Conservation (phyloP, 2,113 vertebrate genomes). For the Prietella phreatophila region DNA sequence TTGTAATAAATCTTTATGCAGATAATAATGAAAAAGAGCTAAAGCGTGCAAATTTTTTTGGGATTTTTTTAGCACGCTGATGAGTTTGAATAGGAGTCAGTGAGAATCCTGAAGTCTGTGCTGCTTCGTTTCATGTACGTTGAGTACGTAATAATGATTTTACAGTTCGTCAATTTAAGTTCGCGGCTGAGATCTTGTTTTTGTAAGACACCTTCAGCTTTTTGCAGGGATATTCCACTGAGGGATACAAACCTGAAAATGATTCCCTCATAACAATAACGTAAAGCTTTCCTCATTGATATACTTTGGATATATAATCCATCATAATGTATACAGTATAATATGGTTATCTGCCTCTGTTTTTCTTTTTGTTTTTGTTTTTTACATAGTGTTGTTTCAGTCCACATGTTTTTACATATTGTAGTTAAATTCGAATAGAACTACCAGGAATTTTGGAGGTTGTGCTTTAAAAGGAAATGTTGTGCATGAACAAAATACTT, state of each 20-base stretch:
- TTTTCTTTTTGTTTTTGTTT: too few species aligned
- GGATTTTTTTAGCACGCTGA: neutral
- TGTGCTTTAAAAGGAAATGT: neutral
- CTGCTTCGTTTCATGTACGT: slow-evolving; percentile 14
- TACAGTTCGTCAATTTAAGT: slow-evolving; percentile 40
- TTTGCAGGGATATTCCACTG: slow-evolving; percentile 1
- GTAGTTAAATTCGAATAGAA: too few species aligned
- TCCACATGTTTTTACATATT: too few species aligned
- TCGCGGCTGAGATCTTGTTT: slow-evolving; percentile 9
- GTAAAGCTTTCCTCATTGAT: neutral
- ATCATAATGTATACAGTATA: neutral
- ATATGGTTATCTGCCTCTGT: neutral
- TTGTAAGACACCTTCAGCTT: slow-evolving; percentile 17
- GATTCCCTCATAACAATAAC: neutral
- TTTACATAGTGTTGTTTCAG: neutral
- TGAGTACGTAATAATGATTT: slow-evolving; percentile 39
- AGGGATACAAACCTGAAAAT: neutral
- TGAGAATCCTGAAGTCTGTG: slow-evolving; percentile 28
- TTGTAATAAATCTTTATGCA: neutral
- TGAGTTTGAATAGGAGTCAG: slow-evolving; percentile 17
- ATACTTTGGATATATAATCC: neutral
- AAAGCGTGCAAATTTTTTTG: neutral
- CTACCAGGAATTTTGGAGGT: neutral
- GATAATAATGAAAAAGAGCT: neutral
- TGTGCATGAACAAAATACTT: neutral